phyloP scores from a whole-genome alignment of 2,888 invertebrate genomes.

The Trilocha varians region DNA sequence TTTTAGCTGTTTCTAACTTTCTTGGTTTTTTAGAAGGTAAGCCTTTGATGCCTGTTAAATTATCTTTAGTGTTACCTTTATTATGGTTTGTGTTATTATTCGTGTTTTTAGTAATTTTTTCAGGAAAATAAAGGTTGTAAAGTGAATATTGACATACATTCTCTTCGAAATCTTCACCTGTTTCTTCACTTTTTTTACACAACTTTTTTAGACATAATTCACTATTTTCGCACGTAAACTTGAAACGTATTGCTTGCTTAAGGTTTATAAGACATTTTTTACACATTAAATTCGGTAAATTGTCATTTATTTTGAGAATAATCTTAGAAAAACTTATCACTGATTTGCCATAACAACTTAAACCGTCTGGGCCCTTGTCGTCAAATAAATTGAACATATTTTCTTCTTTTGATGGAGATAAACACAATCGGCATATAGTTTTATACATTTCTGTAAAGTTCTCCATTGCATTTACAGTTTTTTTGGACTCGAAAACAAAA shows the following conservation, averaged over 20 bases:
- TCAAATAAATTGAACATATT: slow-evolving; percentile 43
- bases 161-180: slow-evolving; percentile 20
- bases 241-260: slow-evolving; percentile 47
- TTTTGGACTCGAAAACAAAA: not conserved
- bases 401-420: slow-evolving; percentile 26
- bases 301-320: slow-evolving; percentile 30
- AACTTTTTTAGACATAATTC: slow-evolving; percentile 28
- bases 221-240: slow-evolving; percentile 44
- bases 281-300: slow-evolving; percentile 45
- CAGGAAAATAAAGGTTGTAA: slow-evolving; percentile 29
- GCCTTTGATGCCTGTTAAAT: too few relatives aligned
- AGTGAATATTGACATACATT: slow-evolving; percentile 33
- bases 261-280: slow-evolving; percentile 38
- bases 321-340: slow-evolving; percentile 37
- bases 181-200: slow-evolving; percentile 8
- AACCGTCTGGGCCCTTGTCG: slow-evolving; percentile 25
- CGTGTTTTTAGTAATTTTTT: slow-evolving; percentile 4
- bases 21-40: too few relatives aligned
- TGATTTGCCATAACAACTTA: slow-evolving; percentile 43
- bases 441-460: slow-evolving; percentile 33
- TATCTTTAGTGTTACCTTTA: not conserved
- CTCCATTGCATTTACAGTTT: slow-evolving; percentile 26
- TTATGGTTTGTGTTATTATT: not conserved
- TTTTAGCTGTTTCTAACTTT: too few relatives aligned
- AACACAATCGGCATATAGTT: slow-evolving; percentile 48